phyloP scores from a whole-genome alignment of 2,888 invertebrate genomes.

The Malacosoma neustria region DNA sequence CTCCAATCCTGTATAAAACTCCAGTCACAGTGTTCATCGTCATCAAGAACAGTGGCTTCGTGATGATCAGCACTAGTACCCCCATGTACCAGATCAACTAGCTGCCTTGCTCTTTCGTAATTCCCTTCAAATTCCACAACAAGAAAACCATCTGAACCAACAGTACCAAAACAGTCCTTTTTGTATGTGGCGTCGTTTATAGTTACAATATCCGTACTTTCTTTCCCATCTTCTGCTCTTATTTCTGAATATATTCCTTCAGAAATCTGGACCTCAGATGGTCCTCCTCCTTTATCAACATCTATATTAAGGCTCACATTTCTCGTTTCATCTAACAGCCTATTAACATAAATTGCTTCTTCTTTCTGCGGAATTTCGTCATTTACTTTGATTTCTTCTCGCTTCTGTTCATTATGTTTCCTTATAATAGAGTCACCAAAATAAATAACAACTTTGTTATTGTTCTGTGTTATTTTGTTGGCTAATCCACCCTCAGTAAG shows the following conservation, averaged over 20 bases:
- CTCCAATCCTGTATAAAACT: slow-evolving; percentile 85
- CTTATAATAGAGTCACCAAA: slow-evolving; percentile 79
- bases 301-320: slow-evolving; percentile 44
- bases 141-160: slow-evolving; percentile 71
- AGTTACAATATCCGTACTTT: slow-evolving; percentile 32
- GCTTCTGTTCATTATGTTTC: slow-evolving; percentile 61
- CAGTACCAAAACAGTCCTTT: slow-evolving; percentile 52
- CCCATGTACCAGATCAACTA: slow-evolving; percentile 75
- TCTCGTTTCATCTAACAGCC: slow-evolving; percentile 44
- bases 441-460: slow-evolving; percentile 83
- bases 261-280: slow-evolving; percentile 50
- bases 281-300: slow-evolving; percentile 47
- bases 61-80: slow-evolving; percentile 54
- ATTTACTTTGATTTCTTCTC: slow-evolving; percentile 42
- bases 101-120: slow-evolving; percentile 74
- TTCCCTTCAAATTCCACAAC: slow-evolving; percentile 78
- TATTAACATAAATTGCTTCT: slow-evolving; percentile 63
- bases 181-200: slow-evolving; percentile 60
- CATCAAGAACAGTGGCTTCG: slow-evolving; percentile 60
- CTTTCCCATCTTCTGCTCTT: slow-evolving; percentile 32
- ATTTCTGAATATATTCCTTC: slow-evolving; percentile 65
- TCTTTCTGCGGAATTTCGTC: slow-evolving; percentile 36
- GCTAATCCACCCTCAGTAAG: slow-evolving; percentile 41
- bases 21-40: slow-evolving; percentile 78
- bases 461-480: slow-evolving; percentile 63